These are phyloP conservation scores for Hippoglossus hippoglossus DNA, from an alignment of 2,797 vertebrate species.

Conservation along the genomic window DNA sequence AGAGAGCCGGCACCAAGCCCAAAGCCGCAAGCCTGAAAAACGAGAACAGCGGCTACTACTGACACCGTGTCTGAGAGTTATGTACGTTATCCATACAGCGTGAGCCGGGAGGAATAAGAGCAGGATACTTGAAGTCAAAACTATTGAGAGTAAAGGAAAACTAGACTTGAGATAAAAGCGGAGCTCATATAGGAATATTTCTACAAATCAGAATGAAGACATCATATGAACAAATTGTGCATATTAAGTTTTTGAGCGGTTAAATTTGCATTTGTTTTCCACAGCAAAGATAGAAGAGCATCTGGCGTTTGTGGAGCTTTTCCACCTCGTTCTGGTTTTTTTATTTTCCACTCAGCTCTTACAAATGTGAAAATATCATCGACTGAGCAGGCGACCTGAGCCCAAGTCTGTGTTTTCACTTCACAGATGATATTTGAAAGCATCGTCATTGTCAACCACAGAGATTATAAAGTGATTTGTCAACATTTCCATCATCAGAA, in stretches of 20 bases:
- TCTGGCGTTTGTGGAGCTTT: too few relatives aligned
- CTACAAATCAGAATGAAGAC: background rate
- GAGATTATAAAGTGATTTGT: too few relatives aligned
- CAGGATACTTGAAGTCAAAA: too few relatives aligned
- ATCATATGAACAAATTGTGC: background rate
- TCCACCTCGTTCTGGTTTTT: too few relatives aligned
- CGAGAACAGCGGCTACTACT: slow-evolving; percentile 43
- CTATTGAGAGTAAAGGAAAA: background rate
- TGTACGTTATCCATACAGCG: slow-evolving; percentile 50
- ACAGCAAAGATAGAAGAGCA: too few relatives aligned
- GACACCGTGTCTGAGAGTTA: slow-evolving; percentile 37
- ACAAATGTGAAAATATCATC: background rate
- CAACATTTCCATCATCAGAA: background rate
- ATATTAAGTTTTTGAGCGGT: background rate
- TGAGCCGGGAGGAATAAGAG: slow-evolving; percentile 16
- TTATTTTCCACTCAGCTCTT: background rate
- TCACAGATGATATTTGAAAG: background rate
- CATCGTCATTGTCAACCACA: too few relatives aligned
- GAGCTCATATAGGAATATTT: too few relatives aligned
- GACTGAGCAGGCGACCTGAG: background rate
- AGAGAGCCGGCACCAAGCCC: slow-evolving; percentile 32
- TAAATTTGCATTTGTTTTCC: background rate
- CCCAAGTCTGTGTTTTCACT: too few relatives aligned
- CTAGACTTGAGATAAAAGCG: background rate
- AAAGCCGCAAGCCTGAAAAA: slow-evolving; percentile 43